Base-by-base conservation (phyloP, 2,113 vertebrate species). In the Odontophorus gujanensis region DNA sequence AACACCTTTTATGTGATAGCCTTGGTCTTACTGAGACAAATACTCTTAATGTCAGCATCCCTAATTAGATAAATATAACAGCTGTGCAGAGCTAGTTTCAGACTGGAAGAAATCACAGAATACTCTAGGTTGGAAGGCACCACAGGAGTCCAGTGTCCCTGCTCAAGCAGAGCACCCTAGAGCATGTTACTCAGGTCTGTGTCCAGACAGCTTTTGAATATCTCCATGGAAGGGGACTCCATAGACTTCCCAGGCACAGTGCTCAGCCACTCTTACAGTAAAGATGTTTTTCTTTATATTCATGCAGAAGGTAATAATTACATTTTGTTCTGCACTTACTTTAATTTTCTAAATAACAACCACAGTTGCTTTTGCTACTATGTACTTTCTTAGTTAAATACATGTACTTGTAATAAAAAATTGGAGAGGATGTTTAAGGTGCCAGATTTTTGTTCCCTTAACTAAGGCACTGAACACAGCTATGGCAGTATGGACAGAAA, bases 391-490 rank as follows among this genome's bases (percentile, higher is more conserved):
- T 28, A 30, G 26, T 34, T 32, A 45, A 55, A 38, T 43, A 81
- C 13, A 26, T 32, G 3, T 30, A 81, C 51, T 51, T 59, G 15
- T 45, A 40, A 58, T 30, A 57, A n/a, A 32, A 57, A n/a, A 57
- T 9, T 11, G 0, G 7, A 63, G 9, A 81, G 12, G 5, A 11
- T 55, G 19, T 21, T 13, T 55, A 69, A 57, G 4, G 2, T n/a
- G 21, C 28, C 81, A 15, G 8, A 42, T 28, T 36, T 74, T 94
- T 67, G 53, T 65, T 65, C 12, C n/a, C 6, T 59, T 50, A 71
- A 79, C 6, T 59, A 45, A 55, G 32, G 13, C 48, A 67, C 4
- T 1, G 0, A 67, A 10, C 11, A 86, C 7, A 58, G 5, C 13
- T 72, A 50, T 5, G 12, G 13, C 16, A 81, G 32, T 11, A 34